Base-by-base conservation (phyloP, 2,888 invertebrate species). In the Seira ritae region DNA sequence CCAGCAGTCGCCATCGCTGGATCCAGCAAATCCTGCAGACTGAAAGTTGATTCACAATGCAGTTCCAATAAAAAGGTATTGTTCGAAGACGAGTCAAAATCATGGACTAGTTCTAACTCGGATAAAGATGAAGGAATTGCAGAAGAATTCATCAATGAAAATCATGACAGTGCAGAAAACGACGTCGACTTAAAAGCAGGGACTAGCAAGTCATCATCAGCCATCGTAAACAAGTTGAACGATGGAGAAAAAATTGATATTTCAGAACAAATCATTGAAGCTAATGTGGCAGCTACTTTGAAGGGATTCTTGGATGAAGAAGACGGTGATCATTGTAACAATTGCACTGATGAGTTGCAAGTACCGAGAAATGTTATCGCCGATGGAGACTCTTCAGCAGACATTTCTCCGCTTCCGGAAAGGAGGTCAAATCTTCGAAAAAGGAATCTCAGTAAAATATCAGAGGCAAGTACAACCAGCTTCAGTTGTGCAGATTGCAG, bases 61-160 rank as follows among this genome's bases (percentile, higher is more conserved):
- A 83, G 72, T 46, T 70, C 82, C 0, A 83, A 82, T 66, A 88
- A 87, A 60, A 89, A 87, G 80, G 89, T 89, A 70, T 84, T 89
- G 55, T 89, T 89, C 74, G 85, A 88, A 66, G 89, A 89, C 82
- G 89, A 89, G 66, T 87, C 88, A 19, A 89, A 89, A 75, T 88
- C 87, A 17, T 80, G 88, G 80, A 87, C 87, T 3, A 85, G 85
- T 22, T 88, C 88, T 8, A 89, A 89, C 70, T 89, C 89, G 6
- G 89, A 89, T 42, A 88, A 88, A 46, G 89, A 89, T 67, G 89
- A 89, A 79, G 89, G 89, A 2, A 88, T 88, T 37, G 87, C 87
- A n/a, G 89, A 89, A 22, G 89, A 89, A 79, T 87, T 86, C 20
- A 84, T 83, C 0, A 71, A 82, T 77, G 87, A 87, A 60, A 78